Percentiles rank a stretch among this genome's conserved stretches.
Evolutionary conservation across 2,113 vertebrate genomes (phyloP).

Genomic region (Prionailurus bengalensis): DNA sequence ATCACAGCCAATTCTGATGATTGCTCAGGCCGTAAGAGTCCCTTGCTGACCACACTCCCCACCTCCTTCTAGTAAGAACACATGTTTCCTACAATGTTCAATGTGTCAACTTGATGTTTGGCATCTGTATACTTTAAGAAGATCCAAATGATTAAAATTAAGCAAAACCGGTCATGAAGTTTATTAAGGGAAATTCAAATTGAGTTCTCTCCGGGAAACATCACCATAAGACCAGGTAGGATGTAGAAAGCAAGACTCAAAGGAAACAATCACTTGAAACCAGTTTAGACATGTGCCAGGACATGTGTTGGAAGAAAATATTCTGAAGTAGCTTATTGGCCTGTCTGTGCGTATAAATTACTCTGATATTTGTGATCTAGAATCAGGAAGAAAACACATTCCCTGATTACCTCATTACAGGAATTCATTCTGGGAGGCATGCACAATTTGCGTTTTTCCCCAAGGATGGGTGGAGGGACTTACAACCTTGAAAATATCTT

Average conservation of each 20-base stretch:
- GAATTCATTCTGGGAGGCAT: slow-evolving; percentile 65
- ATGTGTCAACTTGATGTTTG: slow-evolving; percentile 39
- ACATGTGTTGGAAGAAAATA: slow-evolving; percentile 48
- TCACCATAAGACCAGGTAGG: slow-evolving; percentile 66
- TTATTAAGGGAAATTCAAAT: slow-evolving; percentile 52
- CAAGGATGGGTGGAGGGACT: slow-evolving; percentile 70
- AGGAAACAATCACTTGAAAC: slow-evolving; percentile 40
- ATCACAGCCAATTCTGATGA: background rate
- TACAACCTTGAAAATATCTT: slow-evolving; percentile 75
- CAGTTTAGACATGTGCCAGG: background rate
- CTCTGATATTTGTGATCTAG: slow-evolving; percentile 61
- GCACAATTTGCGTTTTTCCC: slow-evolving; percentile 46
- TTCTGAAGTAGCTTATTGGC: slow-evolving; percentile 60
- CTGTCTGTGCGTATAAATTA: slow-evolving; percentile 64
- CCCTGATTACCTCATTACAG: slow-evolving; percentile 71
- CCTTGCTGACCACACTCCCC: background rate
- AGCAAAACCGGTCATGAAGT: slow-evolving; percentile 19
- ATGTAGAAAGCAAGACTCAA: background rate
- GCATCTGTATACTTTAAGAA: slow-evolving; percentile 48
- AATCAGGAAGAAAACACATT: slow-evolving; percentile 69
- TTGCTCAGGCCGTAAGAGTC: background rate
- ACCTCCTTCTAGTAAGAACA: slow-evolving; percentile 31
- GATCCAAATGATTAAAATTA: slow-evolving; percentile 52
- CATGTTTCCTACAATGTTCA: slow-evolving; percentile 19
- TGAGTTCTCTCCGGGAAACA: slow-evolving; percentile 61